Evolutionary conservation across 2,888 invertebrate genomes (phyloP).

Genomic region (Drosophila vallismaia): DNA sequence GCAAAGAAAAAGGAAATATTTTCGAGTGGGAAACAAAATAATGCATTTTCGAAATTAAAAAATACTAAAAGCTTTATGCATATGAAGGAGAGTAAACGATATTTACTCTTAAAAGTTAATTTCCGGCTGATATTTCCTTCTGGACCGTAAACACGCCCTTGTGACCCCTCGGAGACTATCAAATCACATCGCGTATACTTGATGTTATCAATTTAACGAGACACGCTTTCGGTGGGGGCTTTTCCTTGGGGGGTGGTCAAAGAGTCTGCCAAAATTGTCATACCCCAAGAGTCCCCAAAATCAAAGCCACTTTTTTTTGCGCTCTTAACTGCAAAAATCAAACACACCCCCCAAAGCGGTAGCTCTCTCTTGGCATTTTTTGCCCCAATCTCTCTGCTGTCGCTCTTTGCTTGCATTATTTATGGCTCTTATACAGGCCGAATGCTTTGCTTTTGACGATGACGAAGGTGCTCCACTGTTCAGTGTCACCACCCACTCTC

Average conservation of each 20-base stretch:
- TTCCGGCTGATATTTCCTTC: too few relatives aligned
- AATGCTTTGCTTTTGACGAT: conserved; percentile 22
- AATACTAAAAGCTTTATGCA: too few relatives aligned
- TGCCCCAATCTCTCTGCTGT: conserved; percentile 9
- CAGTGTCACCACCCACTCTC: conserved; percentile 59
- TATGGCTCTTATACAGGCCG: conserved; percentile 54
- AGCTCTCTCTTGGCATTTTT: conserved; percentile 11
- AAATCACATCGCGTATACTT: conserved; percentile 21
- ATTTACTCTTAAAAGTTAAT: too few relatives aligned
- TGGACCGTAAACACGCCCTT: background rate
- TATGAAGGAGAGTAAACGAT: too few relatives aligned
- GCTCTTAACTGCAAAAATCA: conserved; percentile 74
- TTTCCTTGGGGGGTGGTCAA: conserved; percentile 23
- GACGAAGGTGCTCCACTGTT: conserved; percentile 58
- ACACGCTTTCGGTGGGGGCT: conserved; percentile 13
- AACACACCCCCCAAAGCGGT: conserved; percentile 50
- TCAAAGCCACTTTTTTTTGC: conserved; percentile 64
- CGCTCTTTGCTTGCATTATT: conserved; percentile 51
- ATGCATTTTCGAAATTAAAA: background rate
- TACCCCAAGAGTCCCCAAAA: conserved; percentile 42
- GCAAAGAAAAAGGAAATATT: conserved; percentile 21
- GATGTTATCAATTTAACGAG: conserved; percentile 38
- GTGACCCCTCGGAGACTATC: conserved; percentile 2
- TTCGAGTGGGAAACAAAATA: background rate
- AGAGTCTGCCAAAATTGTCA: conserved; percentile 25